These are phyloP conservation scores for Muntiacus reevesi DNA, from an alignment of 2,113 vertebrate genomes.

Conservation along the genomic window DNA sequence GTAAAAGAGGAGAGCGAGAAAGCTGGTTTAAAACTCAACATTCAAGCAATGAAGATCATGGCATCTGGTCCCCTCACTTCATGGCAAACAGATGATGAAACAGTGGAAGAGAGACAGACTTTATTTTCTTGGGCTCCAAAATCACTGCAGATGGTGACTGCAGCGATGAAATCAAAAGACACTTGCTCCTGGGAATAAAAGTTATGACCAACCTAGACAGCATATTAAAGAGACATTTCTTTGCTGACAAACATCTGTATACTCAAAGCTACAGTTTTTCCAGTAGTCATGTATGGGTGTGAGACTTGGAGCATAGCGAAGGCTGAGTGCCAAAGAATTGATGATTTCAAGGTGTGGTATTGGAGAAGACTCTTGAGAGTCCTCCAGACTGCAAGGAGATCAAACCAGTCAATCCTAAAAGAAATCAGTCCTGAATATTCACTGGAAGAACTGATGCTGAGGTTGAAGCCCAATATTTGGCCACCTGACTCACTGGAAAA, in stretches of 20 bases:
- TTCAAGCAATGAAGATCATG: not conserved
- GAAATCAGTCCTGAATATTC: not conserved
- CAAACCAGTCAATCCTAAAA: not conserved
- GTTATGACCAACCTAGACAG: not conserved
- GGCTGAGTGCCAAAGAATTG: not conserved
- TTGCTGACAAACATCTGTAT: not conserved
- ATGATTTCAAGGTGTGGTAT: not conserved
- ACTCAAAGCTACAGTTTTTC: not conserved
- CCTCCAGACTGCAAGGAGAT: not conserved
- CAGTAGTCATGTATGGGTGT: not conserved
- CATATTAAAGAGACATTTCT: not conserved
- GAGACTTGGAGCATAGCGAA: not conserved
- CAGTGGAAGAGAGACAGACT: not conserved
- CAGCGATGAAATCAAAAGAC: not conserved
- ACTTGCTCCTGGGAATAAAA: not conserved
- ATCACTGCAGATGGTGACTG: not conserved
- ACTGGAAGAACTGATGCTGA: not conserved
- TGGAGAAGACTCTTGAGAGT: not conserved
- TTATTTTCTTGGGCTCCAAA: not conserved
- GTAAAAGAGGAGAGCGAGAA: not conserved
- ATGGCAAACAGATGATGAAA: not conserved
- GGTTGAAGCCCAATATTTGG: not conserved
- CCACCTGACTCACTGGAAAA: not conserved
- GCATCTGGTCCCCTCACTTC: not conserved
- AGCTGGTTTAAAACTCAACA: not conserved